Evolutionary conservation across 2,888 invertebrate genomes (phyloP).

Genomic region (Stenodema calcarata): DNA sequence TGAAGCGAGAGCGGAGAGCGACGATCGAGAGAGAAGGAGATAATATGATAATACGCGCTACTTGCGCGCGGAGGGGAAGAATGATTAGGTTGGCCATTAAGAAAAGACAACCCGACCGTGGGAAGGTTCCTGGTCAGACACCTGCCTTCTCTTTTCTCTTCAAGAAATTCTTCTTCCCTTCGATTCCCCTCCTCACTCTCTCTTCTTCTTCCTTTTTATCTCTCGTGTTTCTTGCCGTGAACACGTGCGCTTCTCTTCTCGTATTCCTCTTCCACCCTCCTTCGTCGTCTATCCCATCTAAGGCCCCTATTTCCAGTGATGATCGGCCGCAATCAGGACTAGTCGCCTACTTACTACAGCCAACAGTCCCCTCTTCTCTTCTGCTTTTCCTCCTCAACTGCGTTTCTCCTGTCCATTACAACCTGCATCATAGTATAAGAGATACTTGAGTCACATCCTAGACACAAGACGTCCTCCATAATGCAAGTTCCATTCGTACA

Average conservation of each 20-base stretch:
- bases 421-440: neutral
- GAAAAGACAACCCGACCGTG: conserved; percentile 40
- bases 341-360: neutral
- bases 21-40: conserved; percentile 12
- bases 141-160: conserved; percentile 33
- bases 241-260: conserved; percentile 30
- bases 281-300: neutral
- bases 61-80: conserved; percentile 35
- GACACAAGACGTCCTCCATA: neutral
- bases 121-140: conserved; percentile 40
- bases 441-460: neutral
- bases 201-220: neutral
- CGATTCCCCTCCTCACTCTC: neutral
- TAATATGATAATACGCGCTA: conserved; percentile 41
- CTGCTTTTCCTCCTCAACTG: neutral
- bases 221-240: conserved; percentile 30
- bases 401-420: neutral
- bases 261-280: neutral
- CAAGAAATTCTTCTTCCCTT: conserved; percentile 6
- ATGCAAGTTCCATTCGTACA: neutral
- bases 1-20: neutral
- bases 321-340: conserved; percentile 1
- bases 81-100: conserved; percentile 41
- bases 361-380: neutral
- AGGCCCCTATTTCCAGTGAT: neutral